These are phyloP conservation scores for Pristionchus fissidentatus DNA, from an alignment of 2,888 invertebrate species.

Conservation along the genomic window DNA sequence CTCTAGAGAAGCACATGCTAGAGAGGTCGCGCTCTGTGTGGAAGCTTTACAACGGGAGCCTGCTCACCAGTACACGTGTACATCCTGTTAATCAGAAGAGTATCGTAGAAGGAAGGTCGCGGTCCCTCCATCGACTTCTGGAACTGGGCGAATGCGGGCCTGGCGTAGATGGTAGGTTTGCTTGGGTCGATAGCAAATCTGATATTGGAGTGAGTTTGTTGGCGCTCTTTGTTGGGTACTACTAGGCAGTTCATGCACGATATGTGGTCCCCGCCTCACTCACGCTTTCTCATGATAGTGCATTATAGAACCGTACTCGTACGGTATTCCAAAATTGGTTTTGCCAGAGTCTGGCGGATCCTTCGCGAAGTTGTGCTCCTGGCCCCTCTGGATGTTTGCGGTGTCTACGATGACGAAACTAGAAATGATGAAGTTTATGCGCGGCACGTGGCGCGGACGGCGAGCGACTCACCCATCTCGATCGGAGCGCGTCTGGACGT, in stretches of 20 bases:
- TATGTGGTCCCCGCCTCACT: not conserved
- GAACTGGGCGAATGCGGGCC: not conserved
- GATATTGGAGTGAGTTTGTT: too few species aligned
- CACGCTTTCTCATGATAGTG: not conserved
- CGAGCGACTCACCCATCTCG: not conserved
- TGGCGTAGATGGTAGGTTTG: not conserved
- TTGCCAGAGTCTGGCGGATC: not conserved
- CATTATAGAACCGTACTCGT: not conserved
- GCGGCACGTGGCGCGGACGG: too few species aligned
- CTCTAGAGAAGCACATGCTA: not conserved
- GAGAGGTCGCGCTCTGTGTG: not conserved
- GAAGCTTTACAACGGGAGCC: too few species aligned
- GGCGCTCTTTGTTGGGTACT: too few species aligned
- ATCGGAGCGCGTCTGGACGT: not conserved
- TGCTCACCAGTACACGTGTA: not conserved
- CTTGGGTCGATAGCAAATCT: not conserved
- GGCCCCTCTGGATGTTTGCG: not conserved
- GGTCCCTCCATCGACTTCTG: not conserved
- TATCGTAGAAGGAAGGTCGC: not conserved
- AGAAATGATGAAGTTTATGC: too few species aligned
- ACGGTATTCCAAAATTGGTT: not conserved
- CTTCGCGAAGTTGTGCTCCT: not conserved
- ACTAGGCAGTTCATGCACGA: too few species aligned
- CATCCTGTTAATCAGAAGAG: not conserved
- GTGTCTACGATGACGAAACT: not conserved